Conservation (phyloP, 2,888 invertebrate genomes). For the Tubulanus polymorphus region DNA sequence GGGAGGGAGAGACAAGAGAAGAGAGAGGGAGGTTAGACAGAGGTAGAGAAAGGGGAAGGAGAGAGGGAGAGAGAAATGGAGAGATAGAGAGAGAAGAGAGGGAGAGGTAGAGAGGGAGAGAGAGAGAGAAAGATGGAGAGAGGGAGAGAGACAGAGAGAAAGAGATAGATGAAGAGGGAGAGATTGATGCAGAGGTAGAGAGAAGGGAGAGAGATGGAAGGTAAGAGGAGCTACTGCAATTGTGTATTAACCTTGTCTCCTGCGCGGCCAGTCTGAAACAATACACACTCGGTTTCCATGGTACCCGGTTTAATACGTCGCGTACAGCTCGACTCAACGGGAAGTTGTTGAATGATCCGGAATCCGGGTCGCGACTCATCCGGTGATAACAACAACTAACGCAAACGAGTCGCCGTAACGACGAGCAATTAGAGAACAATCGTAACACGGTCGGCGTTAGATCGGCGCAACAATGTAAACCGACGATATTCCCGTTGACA, state of each 20-base stretch:
- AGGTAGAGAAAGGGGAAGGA: background rate
- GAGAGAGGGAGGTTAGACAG: background rate
- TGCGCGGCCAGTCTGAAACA: slow-evolving; percentile 42
- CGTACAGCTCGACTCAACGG: slow-evolving; percentile 29
- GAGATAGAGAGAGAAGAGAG: background rate
- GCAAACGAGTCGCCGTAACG: slow-evolving; percentile 31
- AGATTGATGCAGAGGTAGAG: slow-evolving; percentile 4
- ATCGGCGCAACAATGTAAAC: slow-evolving; percentile 51
- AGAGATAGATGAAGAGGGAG: slow-evolving; percentile 10
- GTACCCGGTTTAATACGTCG: slow-evolving; percentile 5
- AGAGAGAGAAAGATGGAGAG: background rate
- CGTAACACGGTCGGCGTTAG: slow-evolving; percentile 41
- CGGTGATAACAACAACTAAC: slow-evolving; percentile 50
- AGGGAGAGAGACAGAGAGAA: slow-evolving; percentile 5
- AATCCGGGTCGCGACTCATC: slow-evolving; percentile 24
- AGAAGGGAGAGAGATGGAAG: background rate
- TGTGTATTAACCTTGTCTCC: slow-evolving; percentile 38
- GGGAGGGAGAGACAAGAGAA: background rate
- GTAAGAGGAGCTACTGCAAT: no score
- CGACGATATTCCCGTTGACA: slow-evolving; percentile 35
- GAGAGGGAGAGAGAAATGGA: background rate
- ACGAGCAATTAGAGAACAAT: slow-evolving; percentile 24
- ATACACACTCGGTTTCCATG: slow-evolving; percentile 21
- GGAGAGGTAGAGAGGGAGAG: slow-evolving; percentile 11
- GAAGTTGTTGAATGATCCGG: slow-evolving; percentile 23